Evolutionary conservation across 2,888 invertebrate species (phyloP).

Genomic region (Diarsia brunnea): DNA sequence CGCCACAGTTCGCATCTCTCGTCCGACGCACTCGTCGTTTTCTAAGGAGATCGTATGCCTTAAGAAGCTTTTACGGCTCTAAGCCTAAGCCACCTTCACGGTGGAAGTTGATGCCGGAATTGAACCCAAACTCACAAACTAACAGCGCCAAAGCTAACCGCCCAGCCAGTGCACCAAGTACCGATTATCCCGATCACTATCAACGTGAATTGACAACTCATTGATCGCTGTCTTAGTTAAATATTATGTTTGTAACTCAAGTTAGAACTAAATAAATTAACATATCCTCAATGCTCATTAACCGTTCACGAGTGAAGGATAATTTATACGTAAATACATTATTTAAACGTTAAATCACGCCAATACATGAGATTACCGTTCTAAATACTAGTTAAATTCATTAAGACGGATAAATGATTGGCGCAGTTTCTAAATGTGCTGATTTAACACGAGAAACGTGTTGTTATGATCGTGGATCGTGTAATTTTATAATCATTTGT

Average conservation of each 20-base stretch:
- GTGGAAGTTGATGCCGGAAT: too few relatives aligned
- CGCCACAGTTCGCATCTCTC: too few relatives aligned
- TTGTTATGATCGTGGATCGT: conserved; percentile 43
- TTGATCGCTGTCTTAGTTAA: conserved; percentile 5
- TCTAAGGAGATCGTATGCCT: too few relatives aligned
- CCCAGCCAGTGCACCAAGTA: neutral
- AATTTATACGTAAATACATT: conserved; percentile 53
- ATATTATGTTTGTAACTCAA: conserved; percentile 26
- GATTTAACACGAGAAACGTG: conserved; percentile 63
- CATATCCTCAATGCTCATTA: conserved; percentile 40
- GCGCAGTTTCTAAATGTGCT: conserved; percentile 43
- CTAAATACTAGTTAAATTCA: conserved; percentile 53
- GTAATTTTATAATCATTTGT: conserved; percentile 65
- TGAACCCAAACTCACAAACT: neutral
- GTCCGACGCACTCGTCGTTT: too few relatives aligned
- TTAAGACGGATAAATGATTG: conserved; percentile 50
- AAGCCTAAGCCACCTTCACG: too few relatives aligned
- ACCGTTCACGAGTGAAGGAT: conserved; percentile 16
- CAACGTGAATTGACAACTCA: neutral
- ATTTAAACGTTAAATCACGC: conserved; percentile 46
- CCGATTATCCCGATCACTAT: neutral
- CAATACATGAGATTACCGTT: conserved; percentile 48
- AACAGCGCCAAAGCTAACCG: neutral
- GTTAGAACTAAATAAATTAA: conserved; percentile 39
- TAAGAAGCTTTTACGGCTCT: too few relatives aligned